Evolutionary conservation across 2,888 invertebrate genomes (phyloP).

Genomic region (Aethes cnicana): DNA sequence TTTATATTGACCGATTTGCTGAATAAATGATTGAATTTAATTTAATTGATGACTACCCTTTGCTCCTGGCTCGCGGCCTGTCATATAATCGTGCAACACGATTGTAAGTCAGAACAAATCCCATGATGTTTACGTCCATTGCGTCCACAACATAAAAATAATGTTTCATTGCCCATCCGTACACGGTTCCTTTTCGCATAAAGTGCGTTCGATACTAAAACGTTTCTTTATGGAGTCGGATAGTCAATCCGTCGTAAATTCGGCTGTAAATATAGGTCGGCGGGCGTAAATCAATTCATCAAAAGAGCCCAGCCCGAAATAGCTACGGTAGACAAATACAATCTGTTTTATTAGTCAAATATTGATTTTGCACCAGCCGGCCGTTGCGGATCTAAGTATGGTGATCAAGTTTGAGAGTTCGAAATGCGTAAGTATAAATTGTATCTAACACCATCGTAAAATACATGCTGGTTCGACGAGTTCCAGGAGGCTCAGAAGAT

Average conservation of each 20-base stretch:
- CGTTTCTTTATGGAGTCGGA: constrained; percentile 19
- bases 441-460: too few species aligned
- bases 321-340: constrained; percentile 17
- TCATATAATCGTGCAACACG: not conserved
- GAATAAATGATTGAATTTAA: too few species aligned
- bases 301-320: constrained; percentile 13
- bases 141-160: constrained; percentile 20
- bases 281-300: constrained; percentile 22
- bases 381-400: not conserved
- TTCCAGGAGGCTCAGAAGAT: too few species aligned
- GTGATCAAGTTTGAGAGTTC: too few species aligned
- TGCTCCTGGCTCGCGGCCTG: too few species aligned
- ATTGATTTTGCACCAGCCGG: constrained; percentile 18
- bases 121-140: constrained; percentile 7
- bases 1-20: too few species aligned
- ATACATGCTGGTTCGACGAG: too few species aligned
- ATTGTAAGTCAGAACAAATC: not conserved
- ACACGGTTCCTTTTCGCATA: constrained; percentile 21
- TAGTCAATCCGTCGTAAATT: constrained; percentile 24
- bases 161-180: constrained; percentile 10
- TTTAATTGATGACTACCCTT: too few species aligned
- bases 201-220: constrained; percentile 32
- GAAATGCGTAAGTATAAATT: too few species aligned
- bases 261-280: constrained; percentile 8
- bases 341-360: constrained; percentile 20